Percentiles rank a stretch among this genome's conserved stretches.
Evolutionary conservation across 2,797 vertebrate genomes (phyloP).

Genomic region (Leucoraja ocellata): DNA sequence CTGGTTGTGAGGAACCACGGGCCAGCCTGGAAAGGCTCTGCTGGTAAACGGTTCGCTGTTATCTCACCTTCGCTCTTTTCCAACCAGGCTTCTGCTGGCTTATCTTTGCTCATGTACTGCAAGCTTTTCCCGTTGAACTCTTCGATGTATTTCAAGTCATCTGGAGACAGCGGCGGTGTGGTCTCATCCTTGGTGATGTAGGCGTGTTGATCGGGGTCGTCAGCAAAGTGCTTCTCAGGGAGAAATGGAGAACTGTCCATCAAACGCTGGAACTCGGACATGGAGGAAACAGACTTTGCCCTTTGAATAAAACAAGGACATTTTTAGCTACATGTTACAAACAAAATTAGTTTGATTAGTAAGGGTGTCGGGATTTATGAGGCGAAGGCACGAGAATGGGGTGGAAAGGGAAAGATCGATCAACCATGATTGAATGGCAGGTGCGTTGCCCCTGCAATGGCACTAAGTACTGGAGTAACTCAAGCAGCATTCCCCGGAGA

Average conservation of each 20-base stretch:
- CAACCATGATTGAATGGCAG: too few species aligned
- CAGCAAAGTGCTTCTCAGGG: slow-evolving; percentile 75
- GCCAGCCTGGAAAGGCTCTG: slow-evolving; percentile 69
- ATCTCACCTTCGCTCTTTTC: slow-evolving; percentile 63
- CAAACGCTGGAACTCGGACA: slow-evolving; percentile 95
- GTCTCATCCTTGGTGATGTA: slow-evolving; percentile 66
- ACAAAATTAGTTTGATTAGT: too few species aligned
- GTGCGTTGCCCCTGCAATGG: too few species aligned
- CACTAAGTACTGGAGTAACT: too few species aligned
- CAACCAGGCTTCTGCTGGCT: slow-evolving; percentile 53
- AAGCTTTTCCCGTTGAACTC: slow-evolving; percentile 88
- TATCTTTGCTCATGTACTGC: slow-evolving; percentile 66
- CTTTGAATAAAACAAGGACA: slow-evolving; percentile 52
- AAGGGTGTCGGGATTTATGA: too few species aligned
- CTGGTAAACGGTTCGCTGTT: slow-evolving; percentile 48
- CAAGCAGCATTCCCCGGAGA: too few species aligned
- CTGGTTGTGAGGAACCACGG: slow-evolving; percentile 94
- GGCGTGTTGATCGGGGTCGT: slow-evolving; percentile 42
- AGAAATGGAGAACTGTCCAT: slow-evolving; percentile 98
- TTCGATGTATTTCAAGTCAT: slow-evolving; percentile 96
- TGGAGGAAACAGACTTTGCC: slow-evolving; percentile 93
- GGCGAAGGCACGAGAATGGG: too few species aligned
- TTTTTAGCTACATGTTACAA: not conserved
- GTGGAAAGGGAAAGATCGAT: too few species aligned
- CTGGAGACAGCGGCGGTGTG: slow-evolving; percentile 89